These are phyloP conservation scores for Steromphala cineraria DNA, from an alignment of 2,888 invertebrate genomes.

Conservation along the genomic window DNA sequence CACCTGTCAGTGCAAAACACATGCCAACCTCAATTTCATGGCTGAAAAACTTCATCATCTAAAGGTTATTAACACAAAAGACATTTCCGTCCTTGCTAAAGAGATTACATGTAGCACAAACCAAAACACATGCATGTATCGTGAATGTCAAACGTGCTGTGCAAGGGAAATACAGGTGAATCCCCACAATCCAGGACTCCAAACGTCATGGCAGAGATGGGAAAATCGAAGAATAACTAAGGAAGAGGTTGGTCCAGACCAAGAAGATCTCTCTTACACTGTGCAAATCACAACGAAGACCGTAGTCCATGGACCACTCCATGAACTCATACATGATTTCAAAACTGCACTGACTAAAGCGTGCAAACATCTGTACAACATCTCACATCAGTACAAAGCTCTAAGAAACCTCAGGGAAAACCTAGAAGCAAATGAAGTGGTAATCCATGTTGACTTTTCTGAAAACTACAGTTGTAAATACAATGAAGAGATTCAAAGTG, in stretches of 20 bases:
- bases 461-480: constrained; percentile 71
- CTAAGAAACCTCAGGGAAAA: constrained; percentile 40
- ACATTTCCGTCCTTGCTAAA: not conserved
- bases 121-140: constrained; percentile 35
- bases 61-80: constrained; percentile 9
- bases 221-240: no score
- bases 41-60: constrained; percentile 17
- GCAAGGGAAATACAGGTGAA: not conserved
- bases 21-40: constrained; percentile 32
- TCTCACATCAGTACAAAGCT: constrained; percentile 56
- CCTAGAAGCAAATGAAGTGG: constrained; percentile 36
- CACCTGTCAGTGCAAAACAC: constrained; percentile 37
- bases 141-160: constrained; percentile 21
- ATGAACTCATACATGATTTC: no score
- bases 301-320: no score
- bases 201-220: no score
- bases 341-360: not conserved
- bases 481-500: constrained; percentile 66
- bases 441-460: constrained; percentile 68
- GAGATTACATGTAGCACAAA: constrained; percentile 13
- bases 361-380: not conserved
- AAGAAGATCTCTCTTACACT: no score
- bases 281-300: no score
- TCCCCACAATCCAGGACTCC: not conserved
- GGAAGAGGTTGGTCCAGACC: no score